Conservation (phyloP, 2,888 invertebrate genomes). For the Ditylenchus weischeri region DNA sequence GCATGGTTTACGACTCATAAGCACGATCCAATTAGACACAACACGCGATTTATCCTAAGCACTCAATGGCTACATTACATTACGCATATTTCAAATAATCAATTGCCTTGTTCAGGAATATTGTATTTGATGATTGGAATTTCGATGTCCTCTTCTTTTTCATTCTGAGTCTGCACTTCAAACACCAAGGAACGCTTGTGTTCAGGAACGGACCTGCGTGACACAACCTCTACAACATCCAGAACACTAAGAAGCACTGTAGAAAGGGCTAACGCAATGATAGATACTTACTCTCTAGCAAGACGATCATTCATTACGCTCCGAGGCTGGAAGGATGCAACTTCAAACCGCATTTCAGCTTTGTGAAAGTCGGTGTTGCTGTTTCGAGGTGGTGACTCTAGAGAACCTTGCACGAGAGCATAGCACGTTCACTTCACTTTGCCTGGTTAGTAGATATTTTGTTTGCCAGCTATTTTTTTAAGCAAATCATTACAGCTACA, state of each 20-base stretch:
- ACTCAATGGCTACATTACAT: background rate
- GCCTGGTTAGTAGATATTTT: too few species aligned
- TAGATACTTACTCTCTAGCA: constrained; percentile 41
- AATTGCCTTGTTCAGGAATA: constrained; percentile 59
- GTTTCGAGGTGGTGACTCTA: too few species aligned
- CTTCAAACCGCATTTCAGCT: too few species aligned
- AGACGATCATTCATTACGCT: constrained; percentile 37
- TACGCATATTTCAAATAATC: background rate
- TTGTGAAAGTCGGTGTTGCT: too few species aligned
- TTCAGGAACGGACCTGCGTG: constrained; percentile 84
- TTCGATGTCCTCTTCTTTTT: constrained; percentile 88
- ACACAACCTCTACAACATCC: constrained; percentile 73
- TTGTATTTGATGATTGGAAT: constrained; percentile 95
- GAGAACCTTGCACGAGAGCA: too few species aligned
- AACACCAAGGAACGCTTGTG: constrained; percentile 90
- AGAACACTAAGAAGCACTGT: constrained; percentile 60
- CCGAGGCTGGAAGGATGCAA: constrained; percentile 90
- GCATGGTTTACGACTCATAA: too few species aligned
- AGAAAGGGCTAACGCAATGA: background rate
- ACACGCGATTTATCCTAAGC: too few species aligned
- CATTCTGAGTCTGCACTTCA: constrained; percentile 91
- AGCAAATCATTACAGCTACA: too few species aligned
- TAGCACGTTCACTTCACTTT: too few species aligned
- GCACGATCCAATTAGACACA: background rate
- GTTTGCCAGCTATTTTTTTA: too few species aligned